A percentile compares a stretch with the other conserved stretches of the same genome.
phyloP scores from a whole-genome alignment of 1,140 invertebrate species.

The Pseudomyrmex concolor region DNA sequence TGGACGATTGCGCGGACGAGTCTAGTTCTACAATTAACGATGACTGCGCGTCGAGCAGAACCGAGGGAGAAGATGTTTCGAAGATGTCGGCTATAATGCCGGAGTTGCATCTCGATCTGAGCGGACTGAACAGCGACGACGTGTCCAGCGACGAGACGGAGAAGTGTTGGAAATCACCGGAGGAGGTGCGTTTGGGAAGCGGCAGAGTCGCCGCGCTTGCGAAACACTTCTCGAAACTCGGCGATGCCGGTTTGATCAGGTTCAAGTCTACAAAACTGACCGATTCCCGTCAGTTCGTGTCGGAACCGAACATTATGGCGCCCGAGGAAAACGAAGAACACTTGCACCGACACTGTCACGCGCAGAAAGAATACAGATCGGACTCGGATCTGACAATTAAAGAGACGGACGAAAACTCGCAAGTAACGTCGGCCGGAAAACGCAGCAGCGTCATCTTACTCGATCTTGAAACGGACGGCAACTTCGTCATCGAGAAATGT shows the following conservation, averaged over 20 bases:
- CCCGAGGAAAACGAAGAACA: conserved; percentile 52
- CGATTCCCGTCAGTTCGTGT: conserved; percentile 76
- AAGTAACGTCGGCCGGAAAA: not conserved
- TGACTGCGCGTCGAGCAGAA: conserved; percentile 21
- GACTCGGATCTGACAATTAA: conserved; percentile 50
- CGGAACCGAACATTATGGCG: conserved; percentile 81
- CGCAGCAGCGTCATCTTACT: not conserved
- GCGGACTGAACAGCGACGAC: conserved; percentile 80
- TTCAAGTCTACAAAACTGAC: conserved; percentile 74
- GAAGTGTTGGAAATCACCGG: conserved; percentile 88
- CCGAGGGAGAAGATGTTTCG: conserved; percentile 21
- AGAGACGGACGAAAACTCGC: not conserved
- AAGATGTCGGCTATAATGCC: conserved; percentile 74
- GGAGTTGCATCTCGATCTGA: conserved; percentile 81
- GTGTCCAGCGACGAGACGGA: conserved; percentile 79
- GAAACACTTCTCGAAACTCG: conserved; percentile 86
- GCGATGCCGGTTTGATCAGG: conserved; percentile 82
- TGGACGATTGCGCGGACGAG: conserved; percentile 42
- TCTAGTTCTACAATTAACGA: conserved; percentile 45
- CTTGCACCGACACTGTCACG: not conserved
- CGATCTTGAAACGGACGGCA: not conserved
- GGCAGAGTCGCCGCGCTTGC: conserved; percentile 87
- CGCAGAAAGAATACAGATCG: conserved; percentile 36
- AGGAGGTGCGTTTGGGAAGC: conserved; percentile 86
- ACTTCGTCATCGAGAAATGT: conserved; percentile 21